Base-by-base conservation (phyloP, 2,888 invertebrate species). In the Kryphioiulus occultus region DNA sequence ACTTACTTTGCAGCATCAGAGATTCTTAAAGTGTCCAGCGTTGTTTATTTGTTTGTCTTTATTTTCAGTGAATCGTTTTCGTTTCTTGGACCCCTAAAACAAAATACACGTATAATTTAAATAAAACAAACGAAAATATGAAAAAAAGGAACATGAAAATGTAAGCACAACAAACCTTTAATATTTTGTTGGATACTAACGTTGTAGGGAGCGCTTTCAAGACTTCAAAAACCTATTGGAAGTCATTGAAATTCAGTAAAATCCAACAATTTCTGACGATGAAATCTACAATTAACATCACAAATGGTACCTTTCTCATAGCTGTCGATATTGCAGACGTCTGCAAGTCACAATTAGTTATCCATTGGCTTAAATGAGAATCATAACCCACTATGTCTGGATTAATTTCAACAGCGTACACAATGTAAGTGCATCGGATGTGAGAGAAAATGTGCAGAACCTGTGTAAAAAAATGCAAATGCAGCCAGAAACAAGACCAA, bases 371-470 rank as follows among this genome's bases (percentile, higher is more conserved):
- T 83, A 83, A 32, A 82, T 7, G 15, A 12, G 22, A 83, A 35
- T 35, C 35, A 30, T 19, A n/a, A 1, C 3, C 30, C 17, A 15
- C 32, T 12, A 68, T n/a, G 2, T 26, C 86, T 26, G 19, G 19
- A 19, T 44, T 22, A 17, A 85, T 12, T 39, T 85, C 85, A 26
- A 59, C 12, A 17, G 68, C 22, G 42, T 32, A 86, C 2, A 86
- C 86, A 15, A 59, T 17, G 32, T 86, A 86, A 19, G 86, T 86
- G 26, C 86, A 68, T 26, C 68, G 26, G 26, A 86, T 86, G 59
- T 86, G 86, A 86, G 86, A 86, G 26, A 86, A 86, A 86, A 86
- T 30, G 53, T 86, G 86, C 15, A 86, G 68, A 59, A 86, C 68
- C 86, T 86, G 30, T 42, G n/a, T n/a, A n/a, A 19, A 19, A 42